Evolutionary conservation across 2,888 invertebrate species (phyloP), one percentile per base, ranked within the genome.

Genomic region (Chaitophorus viminalis): DNA sequence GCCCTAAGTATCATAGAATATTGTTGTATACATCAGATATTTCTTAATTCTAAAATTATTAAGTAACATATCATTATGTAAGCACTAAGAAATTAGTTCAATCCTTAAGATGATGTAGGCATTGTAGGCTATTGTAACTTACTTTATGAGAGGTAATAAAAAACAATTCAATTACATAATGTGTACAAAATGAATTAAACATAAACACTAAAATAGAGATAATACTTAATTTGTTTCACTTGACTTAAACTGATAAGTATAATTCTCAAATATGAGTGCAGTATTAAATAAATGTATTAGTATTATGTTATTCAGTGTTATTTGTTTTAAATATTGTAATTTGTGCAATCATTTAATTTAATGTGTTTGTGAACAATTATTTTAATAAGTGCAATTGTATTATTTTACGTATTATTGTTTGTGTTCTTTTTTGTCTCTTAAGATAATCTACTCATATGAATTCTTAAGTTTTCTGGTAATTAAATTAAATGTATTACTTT

Each of bases 231-330:
- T 82, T 46, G 46, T 70, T 9, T 46, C 39, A 25, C 70, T 46
- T 82, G 17, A 70, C 46, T 46, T 82, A 29, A 70, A 46, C 52
- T 46, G 76, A 52, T 52, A 76, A 29, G 46, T 76, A 17, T 75
- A 39, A 76, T 76, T 17, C 46, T n/a, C 18, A 46, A 76, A 76
- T 76, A 5, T 46, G n/a, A 46, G 39, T 52, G 46, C 6, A 17
- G 18, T 52, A 76, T 11, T n/a, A 36, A 70, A 68, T 70, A n/a
- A 70, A 68, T 81, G 8, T 21, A 5, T 31, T 18, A 39, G 31
- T 6, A 60, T 60, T 60, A 54, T 77, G 6, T 29, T 70, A 21
- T 60, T 46, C 11, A 46, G 14, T 46, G 14, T 11, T 46, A 25
- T 79, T 81, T 82, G 31, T 82, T 82, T 81, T 46, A 14, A 70